Conservation (phyloP, 1,140 invertebrate species). For the Drosophila mojavensis region DNA sequence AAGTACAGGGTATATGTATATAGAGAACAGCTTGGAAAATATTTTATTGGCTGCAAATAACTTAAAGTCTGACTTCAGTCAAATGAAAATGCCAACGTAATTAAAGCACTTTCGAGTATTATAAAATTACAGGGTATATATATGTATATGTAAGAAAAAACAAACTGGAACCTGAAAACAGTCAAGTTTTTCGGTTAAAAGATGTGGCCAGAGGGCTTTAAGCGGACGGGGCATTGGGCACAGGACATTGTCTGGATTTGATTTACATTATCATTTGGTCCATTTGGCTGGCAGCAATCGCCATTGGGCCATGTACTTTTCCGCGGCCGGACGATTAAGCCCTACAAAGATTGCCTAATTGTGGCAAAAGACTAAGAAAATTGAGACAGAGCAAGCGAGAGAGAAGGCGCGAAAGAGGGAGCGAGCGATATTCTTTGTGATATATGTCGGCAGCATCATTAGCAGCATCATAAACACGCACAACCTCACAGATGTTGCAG, state of each 20-base stretch:
- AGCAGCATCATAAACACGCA: slow-evolving; percentile 15
- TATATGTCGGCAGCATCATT: slow-evolving; percentile 32
- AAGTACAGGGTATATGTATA: too few relatives aligned
- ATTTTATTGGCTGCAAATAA: too few relatives aligned
- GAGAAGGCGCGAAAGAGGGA: too few relatives aligned
- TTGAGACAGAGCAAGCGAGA: too few relatives aligned
- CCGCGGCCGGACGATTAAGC: slow-evolving; percentile 21
- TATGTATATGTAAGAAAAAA: not conserved
- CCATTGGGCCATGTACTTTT: slow-evolving; percentile 28
- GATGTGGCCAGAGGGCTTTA: not conserved
- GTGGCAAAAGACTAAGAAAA: not conserved
- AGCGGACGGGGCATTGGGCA: not conserved
- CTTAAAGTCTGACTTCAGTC: not conserved
- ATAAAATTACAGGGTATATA: slow-evolving; percentile 20
- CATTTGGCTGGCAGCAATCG: slow-evolving; percentile 27
- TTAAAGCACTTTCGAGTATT: too few relatives aligned
- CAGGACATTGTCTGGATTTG: slow-evolving; percentile 29
- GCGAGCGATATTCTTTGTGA: not conserved
- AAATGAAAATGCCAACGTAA: not conserved
- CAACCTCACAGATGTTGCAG: not conserved
- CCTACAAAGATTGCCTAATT: slow-evolving; percentile 26
- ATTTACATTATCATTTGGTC: slow-evolving; percentile 48
- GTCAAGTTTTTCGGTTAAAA: not conserved
- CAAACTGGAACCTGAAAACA: not conserved
- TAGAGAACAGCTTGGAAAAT: too few relatives aligned